Evolutionary conservation across 2,888 invertebrate genomes (phyloP), one percentile per base, ranked within the genome.

Genomic region (Morinoia aosen): DNA sequence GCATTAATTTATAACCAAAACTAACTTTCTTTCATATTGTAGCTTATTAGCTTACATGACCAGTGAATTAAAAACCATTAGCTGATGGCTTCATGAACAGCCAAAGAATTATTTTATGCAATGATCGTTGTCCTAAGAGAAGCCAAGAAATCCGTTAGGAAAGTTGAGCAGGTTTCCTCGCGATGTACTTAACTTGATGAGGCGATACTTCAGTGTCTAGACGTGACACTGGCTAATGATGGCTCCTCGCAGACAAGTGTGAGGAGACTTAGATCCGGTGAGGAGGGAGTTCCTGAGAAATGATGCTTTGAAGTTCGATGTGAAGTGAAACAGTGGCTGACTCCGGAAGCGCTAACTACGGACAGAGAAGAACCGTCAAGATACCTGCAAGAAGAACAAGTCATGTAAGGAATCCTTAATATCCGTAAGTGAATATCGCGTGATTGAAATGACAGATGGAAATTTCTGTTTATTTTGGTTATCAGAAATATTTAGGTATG

Each of bases 141-240:
- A 90, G 16, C 16, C 39, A 90, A 90, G 2, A 16, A 90, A 88
- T 39, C 48, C 10, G 90, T 14, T 90, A 39, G 90, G 39, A 90
- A 48, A 40, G 39, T 90, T 39, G 4, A 48, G 90, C 90, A 40
- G 48, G 90, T 90, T 90, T 90, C 12, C 90, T 39, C 14, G 90
- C 33, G 93, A 93, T 93, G 93, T 93, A 93, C 57, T 57, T 57
- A 57, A 25, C 48, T 57, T 48, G 93, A 93, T 93, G 93, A 93
- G 93, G 56, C 12, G 48, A 93, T 93, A 57, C 48, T 57, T 93
- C 93, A 57, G 8, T 48, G 90, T 57, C 93, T 10, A 25, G 8
- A 93, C 57, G 33, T 93, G 93, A 93, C 93, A 33, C 57, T 93
- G 57, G 93, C 93, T 93, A 93, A 93, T 93, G 93, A 93, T 57